phyloP scores from a whole-genome alignment of 2,888 invertebrate species.

The Caenorhabditis doughertyi region DNA sequence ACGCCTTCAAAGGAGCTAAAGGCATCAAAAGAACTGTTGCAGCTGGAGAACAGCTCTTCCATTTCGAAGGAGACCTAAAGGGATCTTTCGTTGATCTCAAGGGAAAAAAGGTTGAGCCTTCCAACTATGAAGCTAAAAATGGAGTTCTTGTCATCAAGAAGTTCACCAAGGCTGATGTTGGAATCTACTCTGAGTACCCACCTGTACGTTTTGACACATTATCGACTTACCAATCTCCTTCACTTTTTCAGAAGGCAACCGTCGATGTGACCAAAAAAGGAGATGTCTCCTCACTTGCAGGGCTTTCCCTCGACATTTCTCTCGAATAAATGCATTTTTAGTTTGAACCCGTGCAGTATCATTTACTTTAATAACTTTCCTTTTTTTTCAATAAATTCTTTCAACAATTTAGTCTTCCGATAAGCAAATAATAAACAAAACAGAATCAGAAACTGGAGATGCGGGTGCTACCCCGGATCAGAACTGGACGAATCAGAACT shows the following conservation, averaged over 20 bases:
- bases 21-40: constrained; percentile 30
- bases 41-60: constrained; percentile 45
- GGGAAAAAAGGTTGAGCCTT: constrained; percentile 35
- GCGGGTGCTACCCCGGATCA: background rate
- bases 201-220: constrained; percentile 34
- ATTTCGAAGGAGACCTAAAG: constrained; percentile 36
- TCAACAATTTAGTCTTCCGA: background rate
- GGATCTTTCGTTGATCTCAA: constrained; percentile 49
- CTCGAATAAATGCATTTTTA: constrained; percentile 18
- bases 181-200: constrained; percentile 44
- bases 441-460: background rate
- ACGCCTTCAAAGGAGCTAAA: constrained; percentile 39
- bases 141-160: constrained; percentile 56
- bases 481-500: constrained; percentile 84
- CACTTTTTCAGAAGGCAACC: constrained; percentile 27
- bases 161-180: constrained; percentile 53
- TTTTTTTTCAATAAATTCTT: background rate
- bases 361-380: constrained; percentile 11
- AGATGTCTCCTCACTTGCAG: constrained; percentile 34
- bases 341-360: constrained; percentile 3
- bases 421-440: constrained; percentile 2
- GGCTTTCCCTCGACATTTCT: constrained; percentile 36
- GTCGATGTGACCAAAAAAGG: constrained; percentile 30
- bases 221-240: too few species aligned
- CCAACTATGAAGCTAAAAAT: constrained; percentile 46